These are phyloP conservation scores for Dione vanillae DNA, from an alignment of 2,888 invertebrate species.

Conservation along the genomic window DNA sequence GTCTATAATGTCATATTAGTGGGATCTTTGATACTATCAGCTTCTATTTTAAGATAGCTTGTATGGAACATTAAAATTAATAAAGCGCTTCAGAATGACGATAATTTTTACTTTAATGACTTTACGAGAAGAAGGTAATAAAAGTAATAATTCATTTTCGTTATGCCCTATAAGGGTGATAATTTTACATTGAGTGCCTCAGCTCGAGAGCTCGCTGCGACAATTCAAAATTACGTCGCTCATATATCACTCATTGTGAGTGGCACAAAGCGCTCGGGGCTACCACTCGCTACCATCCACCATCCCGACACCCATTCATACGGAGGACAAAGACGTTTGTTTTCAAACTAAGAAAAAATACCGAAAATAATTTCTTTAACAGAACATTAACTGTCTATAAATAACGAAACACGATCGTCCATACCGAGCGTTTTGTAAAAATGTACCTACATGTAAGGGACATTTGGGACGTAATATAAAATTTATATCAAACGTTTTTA, in stretches of 20 bases:
- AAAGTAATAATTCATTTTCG: conserved; percentile 83
- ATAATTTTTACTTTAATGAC: conserved; percentile 46
- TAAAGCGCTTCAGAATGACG: conserved; percentile 49
- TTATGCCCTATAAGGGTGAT: conserved; percentile 82
- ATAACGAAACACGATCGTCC: conserved; percentile 59
- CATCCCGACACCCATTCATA: conserved; percentile 70
- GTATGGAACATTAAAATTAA: conserved; percentile 52
- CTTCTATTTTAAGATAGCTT: conserved; percentile 25
- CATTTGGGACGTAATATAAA: conserved; percentile 44
- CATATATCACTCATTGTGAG: conserved; percentile 84
- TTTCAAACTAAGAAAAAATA: conserved; percentile 74
- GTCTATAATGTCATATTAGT: conserved; percentile 58
- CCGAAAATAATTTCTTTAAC: conserved; percentile 75
- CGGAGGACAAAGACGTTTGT: conserved; percentile 79
- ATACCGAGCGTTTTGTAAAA: conserved; percentile 56
- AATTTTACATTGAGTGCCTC: conserved; percentile 76
- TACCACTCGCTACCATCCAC: conserved; percentile 74
- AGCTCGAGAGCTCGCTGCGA: conserved; percentile 68
- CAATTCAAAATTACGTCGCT: conserved; percentile 80
- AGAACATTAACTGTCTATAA: conserved; percentile 60
- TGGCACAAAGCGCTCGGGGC: conserved; percentile 74
- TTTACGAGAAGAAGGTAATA: conserved; percentile 61
- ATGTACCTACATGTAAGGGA: conserved; percentile 41
- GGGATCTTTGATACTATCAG: conserved; percentile 32
- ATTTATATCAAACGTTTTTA: conserved; percentile 51